A percentile compares a stretch with the other conserved stretches of the same genome.
Conservation (phyloP, 2,113 vertebrate species). For the Nerophis ophidion region DNA sequence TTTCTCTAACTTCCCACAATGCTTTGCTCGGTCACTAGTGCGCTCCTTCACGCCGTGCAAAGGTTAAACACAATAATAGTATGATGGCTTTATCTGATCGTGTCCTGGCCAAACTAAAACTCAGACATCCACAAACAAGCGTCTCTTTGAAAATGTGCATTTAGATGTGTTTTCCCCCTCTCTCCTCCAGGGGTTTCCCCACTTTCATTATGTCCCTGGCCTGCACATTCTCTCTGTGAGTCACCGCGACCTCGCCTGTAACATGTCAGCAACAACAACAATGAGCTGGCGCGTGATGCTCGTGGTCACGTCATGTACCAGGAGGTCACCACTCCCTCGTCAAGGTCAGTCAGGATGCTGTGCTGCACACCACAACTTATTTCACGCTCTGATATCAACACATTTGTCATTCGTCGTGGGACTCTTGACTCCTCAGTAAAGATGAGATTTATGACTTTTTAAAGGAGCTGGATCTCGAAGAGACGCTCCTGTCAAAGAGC, state of each 20-base stretch:
- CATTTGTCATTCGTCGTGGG: no score
- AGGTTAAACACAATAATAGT: slow-evolving; percentile 12
- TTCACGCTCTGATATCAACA: no score
- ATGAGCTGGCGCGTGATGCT: slow-evolving; percentile 54
- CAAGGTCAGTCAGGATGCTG: neutral
- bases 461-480: no score
- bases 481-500: no score
- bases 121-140: neutral
- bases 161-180: slow-evolving; percentile 11
- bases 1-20: slow-evolving; percentile 23
- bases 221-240: slow-evolving; percentile 45
- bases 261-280: slow-evolving; percentile 49
- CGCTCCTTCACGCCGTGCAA: slow-evolving; percentile 7
- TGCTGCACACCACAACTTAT: no score
- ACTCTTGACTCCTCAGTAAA: no score
- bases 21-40: slow-evolving; percentile 5
- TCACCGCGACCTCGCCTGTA: slow-evolving; percentile 57
- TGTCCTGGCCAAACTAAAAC: neutral
- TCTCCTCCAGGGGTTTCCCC: slow-evolving; percentile 16
- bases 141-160: slow-evolving; percentile 19
- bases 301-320: slow-evolving; percentile 20
- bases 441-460: no score
- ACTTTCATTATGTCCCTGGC: slow-evolving; percentile 24
- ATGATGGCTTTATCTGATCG: slow-evolving; percentile 19
- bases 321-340: slow-evolving; percentile 36